A percentile compares a stretch with the other conserved stretches of the same genome.
These are phyloP conservation scores for Megaptera novaeangliae DNA, from an alignment of 2,113 vertebrate species.

Conservation along the genomic window DNA sequence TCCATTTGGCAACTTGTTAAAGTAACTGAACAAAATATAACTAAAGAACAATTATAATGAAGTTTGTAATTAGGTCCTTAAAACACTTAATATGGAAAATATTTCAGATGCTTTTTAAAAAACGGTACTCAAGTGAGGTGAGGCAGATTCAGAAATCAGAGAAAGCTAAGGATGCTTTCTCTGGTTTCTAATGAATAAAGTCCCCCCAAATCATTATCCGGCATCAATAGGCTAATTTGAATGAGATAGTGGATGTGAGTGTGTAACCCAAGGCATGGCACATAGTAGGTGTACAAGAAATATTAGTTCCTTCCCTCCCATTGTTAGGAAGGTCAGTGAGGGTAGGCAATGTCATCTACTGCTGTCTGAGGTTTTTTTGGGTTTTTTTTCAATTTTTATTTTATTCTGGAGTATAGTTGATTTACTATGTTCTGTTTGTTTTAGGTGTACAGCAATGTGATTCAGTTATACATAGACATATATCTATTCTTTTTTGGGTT, in stretches of 20 bases:
- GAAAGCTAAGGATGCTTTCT: neutral
- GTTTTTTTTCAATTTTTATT: neutral
- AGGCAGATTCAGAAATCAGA: neutral
- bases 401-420: neutral
- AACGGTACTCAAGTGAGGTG: neutral
- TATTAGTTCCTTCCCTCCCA: neutral
- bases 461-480: neutral
- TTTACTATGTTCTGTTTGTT: neutral
- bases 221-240: neutral
- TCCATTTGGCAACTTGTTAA: constrained; percentile 82
- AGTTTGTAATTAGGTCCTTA: constrained; percentile 82
- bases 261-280: neutral
- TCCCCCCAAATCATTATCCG: neutral
- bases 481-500: neutral
- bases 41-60: constrained; percentile 85
- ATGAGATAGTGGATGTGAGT: neutral
- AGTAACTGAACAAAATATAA: constrained; percentile 84
- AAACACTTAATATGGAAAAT: constrained; percentile 74
- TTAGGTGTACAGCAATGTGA: neutral
- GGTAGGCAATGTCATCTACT: neutral
- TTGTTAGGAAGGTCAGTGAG: neutral
- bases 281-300: neutral
- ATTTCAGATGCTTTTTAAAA: constrained; percentile 73
- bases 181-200: neutral
- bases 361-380: no score